Percentiles rank a stretch among this genome's conserved stretches.
Conservation (phyloP, 2,888 invertebrate genomes). For the Marronus borbonicus region DNA sequence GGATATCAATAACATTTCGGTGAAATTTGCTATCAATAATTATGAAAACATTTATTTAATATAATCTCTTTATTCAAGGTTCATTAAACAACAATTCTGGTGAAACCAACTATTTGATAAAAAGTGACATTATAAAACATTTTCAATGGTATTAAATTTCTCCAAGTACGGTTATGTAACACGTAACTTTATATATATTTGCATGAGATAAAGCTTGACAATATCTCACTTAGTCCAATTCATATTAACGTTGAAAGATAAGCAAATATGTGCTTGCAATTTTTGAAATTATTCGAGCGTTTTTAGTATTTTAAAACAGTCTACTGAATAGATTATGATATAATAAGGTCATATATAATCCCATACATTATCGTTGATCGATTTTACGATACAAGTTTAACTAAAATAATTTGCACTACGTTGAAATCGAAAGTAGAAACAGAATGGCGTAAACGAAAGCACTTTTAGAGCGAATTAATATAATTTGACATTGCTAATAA, state of each 20-base stretch:
- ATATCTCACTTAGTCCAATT: slow-evolving; percentile 4
- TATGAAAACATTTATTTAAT: too few relatives aligned
- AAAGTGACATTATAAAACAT: too few relatives aligned
- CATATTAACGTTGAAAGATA: slow-evolving; percentile 10
- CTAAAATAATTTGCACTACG: neutral
- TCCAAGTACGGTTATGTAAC: neutral
- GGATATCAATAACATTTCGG: too few relatives aligned
- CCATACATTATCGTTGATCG: too few relatives aligned
- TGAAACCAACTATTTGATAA: too few relatives aligned
- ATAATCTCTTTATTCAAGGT: too few relatives aligned
- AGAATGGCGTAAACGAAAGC: neutral
- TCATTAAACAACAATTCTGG: too few relatives aligned
- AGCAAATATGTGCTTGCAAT: neutral
- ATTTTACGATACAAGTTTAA: too few relatives aligned
- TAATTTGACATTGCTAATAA: slow-evolving; percentile 40
- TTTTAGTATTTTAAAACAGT: neutral
- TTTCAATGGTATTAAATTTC: too few relatives aligned
- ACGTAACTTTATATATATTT: slow-evolving; percentile 3
- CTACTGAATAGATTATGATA: too few relatives aligned
- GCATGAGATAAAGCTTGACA: slow-evolving; percentile 8
- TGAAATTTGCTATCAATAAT: too few relatives aligned
- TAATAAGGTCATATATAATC: too few relatives aligned
- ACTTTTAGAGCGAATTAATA: slow-evolving; percentile 27
- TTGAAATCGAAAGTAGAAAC: slow-evolving; percentile 38
- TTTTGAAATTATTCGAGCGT: neutral